These are phyloP conservation scores for Macrobrachium nipponense DNA, from an alignment of 1,140 invertebrate species.

Conservation along the genomic window DNA sequence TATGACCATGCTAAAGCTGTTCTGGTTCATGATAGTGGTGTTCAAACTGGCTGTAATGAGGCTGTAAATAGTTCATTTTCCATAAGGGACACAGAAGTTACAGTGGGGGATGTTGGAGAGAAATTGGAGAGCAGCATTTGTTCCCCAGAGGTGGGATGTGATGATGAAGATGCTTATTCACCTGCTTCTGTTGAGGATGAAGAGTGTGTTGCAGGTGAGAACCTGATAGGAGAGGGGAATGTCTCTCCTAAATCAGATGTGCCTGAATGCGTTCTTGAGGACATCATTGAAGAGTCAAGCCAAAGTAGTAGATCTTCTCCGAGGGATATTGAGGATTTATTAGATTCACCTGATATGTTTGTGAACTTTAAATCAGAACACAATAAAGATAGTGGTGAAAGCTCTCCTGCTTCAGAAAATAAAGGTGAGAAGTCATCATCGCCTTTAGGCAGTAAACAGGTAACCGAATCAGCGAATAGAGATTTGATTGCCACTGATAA, in stretches of 20 bases:
- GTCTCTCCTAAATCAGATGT: neutral
- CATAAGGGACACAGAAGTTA: neutral
- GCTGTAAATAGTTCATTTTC: conserved; percentile 8
- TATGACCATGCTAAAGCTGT: conserved; percentile 1
- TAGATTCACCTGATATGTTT: neutral
- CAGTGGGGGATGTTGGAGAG: neutral
- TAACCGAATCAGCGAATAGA: neutral
- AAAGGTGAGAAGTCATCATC: neutral
- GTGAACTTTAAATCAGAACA: neutral
- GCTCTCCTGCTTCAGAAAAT: neutral
- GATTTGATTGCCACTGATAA: neutral
- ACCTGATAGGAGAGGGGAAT: conserved; percentile 5
- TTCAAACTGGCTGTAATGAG: conserved; percentile 10
- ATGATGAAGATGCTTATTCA: too few species aligned
- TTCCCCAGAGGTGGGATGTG: too few species aligned
- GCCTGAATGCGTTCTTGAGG: conserved; percentile 59
- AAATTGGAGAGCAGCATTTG: neutral
- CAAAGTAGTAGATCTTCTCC: conserved; percentile 38
- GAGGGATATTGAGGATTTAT: neutral
- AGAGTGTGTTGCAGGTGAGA: neutral
- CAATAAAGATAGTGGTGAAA: neutral
- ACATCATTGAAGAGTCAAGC: conserved; percentile 56
- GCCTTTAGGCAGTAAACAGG: neutral
- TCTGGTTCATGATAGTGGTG: conserved; percentile 27
- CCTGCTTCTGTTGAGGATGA: neutral